Base-by-base conservation (phyloP, 1,140 invertebrate genomes). In the Anastrepha obliqua region DNA sequence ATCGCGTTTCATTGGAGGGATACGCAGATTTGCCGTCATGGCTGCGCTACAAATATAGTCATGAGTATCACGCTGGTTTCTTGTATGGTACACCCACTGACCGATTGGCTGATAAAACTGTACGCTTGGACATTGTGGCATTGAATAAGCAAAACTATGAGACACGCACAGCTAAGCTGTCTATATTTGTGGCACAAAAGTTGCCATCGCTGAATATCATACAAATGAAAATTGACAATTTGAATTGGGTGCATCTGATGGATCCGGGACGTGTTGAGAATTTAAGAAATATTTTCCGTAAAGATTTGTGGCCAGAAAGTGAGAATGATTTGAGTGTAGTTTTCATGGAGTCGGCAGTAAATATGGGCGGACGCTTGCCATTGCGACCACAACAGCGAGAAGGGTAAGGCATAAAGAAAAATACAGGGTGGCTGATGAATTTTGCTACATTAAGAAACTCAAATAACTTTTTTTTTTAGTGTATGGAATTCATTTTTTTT, bases 211-310 rank as follows among this genome's bases (percentile, higher is more conserved):
- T 96, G 70, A 96, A 97, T 93, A 96, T 98, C 90, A 96, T 98
- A 5, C 96, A 97, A 90, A 94, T 98, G 90, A 98, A 98, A 93
- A 97, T 98, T 65, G 96, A 97, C 90, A 98, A 98, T 93, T 93
- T 98, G 8, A 98, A 98, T 88, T 93, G 92, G 92, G 93, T 93
- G 58, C 92, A 93, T 67, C 65, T 93, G 0, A 93, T 93, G 90
- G 92, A 93, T 90, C 91, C 92, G 0, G 92, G 92, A 0, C 85
- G 96, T 88, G 96, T 97, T 90, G 95, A 96, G 62, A 94, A 95
- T 44, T 92, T 98, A 1, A 95, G 97, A 78, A 95, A 97, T 89
- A 95, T 98, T 78, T 97, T 98, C 89, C 94, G 89, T 58, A 95
- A 94, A 59, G 94, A 95, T 88, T 90, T 96, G 15, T 96, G 95